phyloP scores from a whole-genome alignment of 2,888 invertebrate genomes.

The Danaus chrysippus region DNA sequence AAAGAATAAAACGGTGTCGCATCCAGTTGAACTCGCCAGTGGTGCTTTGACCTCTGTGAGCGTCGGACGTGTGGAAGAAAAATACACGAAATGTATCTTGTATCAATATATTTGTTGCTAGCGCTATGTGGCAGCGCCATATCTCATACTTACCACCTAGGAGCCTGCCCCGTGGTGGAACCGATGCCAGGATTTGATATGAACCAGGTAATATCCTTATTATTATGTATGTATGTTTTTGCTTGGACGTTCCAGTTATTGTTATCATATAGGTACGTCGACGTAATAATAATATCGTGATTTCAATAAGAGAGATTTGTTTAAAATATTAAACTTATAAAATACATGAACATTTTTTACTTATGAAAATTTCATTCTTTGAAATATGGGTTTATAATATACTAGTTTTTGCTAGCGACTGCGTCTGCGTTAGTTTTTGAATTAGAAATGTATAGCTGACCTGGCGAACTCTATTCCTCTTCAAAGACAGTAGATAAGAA shows the following conservation, averaged over 20 bases:
- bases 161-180: slow-evolving; percentile 85
- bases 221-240: slow-evolving; percentile 2
- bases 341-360: too few relatives aligned
- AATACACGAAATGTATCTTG: slow-evolving; percentile 42
- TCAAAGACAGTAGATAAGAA: too few relatives aligned
- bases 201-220: slow-evolving; percentile 76
- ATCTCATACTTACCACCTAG: slow-evolving; percentile 85
- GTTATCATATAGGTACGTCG: background rate
- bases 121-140: slow-evolving; percentile 52
- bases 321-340: too few relatives aligned
- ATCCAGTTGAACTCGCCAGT: slow-evolving; percentile 27
- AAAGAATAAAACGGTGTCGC: slow-evolving; percentile 1
- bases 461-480: too few relatives aligned
- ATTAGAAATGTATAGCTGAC: too few relatives aligned
- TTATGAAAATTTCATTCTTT: too few relatives aligned
- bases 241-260: background rate
- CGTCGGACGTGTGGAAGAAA: slow-evolving; percentile 13
- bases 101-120: slow-evolving; percentile 44
- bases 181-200: slow-evolving; percentile 86
- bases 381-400: too few relatives aligned
- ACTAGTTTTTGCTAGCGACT: too few relatives aligned
- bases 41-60: slow-evolving; percentile 11
- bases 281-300: too few relatives aligned
- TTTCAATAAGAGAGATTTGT: too few relatives aligned
- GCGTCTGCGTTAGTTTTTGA: too few relatives aligned